A percentile compares a stretch with the other conserved stretches of the same genome.
Evolutionary conservation across 2,888 invertebrate species (phyloP).

Genomic region (Diplolepis rosae): DNA sequence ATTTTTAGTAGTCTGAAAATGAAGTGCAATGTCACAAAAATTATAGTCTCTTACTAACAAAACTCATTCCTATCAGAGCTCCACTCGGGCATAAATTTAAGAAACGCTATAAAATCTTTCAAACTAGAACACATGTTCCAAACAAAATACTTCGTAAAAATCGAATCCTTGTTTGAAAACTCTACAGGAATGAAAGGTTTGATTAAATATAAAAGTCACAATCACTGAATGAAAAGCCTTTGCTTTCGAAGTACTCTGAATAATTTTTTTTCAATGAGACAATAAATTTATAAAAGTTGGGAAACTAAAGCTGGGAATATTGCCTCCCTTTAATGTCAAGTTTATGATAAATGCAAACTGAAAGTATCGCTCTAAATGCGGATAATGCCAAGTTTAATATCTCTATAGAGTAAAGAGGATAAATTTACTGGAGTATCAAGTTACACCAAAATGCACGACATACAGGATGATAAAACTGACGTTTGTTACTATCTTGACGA

Average conservation of each 20-base stretch:
- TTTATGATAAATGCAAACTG: neutral
- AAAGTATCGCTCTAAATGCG: neutral
- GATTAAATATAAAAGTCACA: neutral
- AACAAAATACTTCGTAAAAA: too few relatives aligned
- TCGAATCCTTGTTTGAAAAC: neutral
- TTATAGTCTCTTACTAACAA: neutral
- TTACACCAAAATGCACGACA: neutral
- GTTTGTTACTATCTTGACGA: neutral
- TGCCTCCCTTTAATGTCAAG: neutral
- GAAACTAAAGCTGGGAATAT: neutral
- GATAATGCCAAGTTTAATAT: neutral
- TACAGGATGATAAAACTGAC: neutral
- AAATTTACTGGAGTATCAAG: neutral
- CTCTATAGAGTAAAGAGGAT: neutral
- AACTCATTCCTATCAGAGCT: neutral
- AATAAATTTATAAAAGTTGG: neutral
- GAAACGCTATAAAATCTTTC: neutral
- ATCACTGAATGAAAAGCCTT: neutral
- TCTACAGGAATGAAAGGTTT: neutral
- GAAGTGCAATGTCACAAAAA: too few relatives aligned
- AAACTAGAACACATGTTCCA: too few relatives aligned
- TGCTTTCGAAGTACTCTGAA: neutral
- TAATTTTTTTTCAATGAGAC: neutral
- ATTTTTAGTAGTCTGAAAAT: too few relatives aligned
- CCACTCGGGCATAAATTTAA: neutral